Evolutionary conservation across 2,888 invertebrate genomes (phyloP), one percentile per base, ranked within the genome.

Genomic region (Agriopis leucophaearia): DNA sequence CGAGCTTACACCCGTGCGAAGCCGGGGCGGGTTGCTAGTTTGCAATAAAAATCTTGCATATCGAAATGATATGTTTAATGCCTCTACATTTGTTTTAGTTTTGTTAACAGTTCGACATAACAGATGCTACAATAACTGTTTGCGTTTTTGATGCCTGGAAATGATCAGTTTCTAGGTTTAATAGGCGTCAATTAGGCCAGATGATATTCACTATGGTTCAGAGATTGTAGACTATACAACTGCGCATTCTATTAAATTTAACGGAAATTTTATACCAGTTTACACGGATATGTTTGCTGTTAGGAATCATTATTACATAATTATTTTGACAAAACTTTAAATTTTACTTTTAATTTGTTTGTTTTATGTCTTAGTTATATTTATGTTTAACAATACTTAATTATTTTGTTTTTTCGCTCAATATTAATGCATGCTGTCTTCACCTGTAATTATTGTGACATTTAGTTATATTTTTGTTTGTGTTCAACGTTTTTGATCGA

Each of bases 121-220:
- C 35, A 1, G 12, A 7, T 12, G 35, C 12, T 27, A 13, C 6
- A 0, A n/a, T n/a, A n/a, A n/a, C 8, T 35, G 6, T 86, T 85
- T 84, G 85, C 86, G 85, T 88, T 86, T 84, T 83, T 83, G 83
- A 82, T 80, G 81, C 79, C 83, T 78, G 80, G 75, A 77, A 78
- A 77, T 75, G 77, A 78, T 58, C 70, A 27, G 64, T 45, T 0
- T 9, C 15, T 47, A 45, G n/a, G 44, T 44, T 48, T 8, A 50
- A 59, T 50, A 15, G 15, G 15, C 2, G 16, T 44, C 44, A 38
- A 48, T 48, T 54, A 16, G 62, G 55, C 16, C 62, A 55, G 48
- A 8, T 47, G 16, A 54, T 54, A 61, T 36, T 60, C 10, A 13
- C 52, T 36, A 52, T 36, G 12, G 18, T 42, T 15, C 15, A 45